These are phyloP conservation scores for Sturmia bella DNA, from an alignment of 2,888 invertebrate species.

Conservation along the genomic window DNA sequence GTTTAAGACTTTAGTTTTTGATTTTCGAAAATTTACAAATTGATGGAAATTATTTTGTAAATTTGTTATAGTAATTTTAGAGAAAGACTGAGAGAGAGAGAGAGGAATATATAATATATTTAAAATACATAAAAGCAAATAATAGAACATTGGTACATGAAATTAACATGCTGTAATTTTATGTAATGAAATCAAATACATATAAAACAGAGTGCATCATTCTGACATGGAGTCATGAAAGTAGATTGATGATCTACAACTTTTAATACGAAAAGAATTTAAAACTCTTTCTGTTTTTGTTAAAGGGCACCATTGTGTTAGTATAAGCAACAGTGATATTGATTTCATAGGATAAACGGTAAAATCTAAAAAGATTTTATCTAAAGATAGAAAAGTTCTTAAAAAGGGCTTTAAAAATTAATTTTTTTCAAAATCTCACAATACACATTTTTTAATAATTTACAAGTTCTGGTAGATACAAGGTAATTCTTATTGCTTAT, in stretches of 20 bases:
- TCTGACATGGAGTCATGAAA: background rate
- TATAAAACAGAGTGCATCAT: background rate
- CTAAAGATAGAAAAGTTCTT: no score
- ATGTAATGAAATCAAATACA: background rate
- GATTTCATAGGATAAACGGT: no score
- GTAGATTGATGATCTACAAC: background rate
- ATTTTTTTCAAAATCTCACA: no score
- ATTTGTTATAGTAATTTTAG: slow-evolving; percentile 44
- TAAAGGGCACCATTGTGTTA: no score
- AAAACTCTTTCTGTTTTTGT: no score
- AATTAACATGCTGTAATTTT: slow-evolving; percentile 45
- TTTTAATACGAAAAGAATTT: no score
- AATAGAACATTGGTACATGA: slow-evolving; percentile 20
- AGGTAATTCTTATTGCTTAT: no score
- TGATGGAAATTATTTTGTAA: slow-evolving; percentile 66
- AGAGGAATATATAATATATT: background rate
- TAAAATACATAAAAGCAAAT: background rate
- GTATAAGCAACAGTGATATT: no score
- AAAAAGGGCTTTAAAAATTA: no score
- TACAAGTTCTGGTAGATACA: no score
- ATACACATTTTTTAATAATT: no score
- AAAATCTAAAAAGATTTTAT: no score
- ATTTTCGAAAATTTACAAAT: slow-evolving; percentile 58
- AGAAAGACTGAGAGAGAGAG: background rate
- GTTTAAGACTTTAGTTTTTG: slow-evolving; percentile 45